Conservation (phyloP, 1,140 invertebrate species). For the Nasonia vitripennis region DNA sequence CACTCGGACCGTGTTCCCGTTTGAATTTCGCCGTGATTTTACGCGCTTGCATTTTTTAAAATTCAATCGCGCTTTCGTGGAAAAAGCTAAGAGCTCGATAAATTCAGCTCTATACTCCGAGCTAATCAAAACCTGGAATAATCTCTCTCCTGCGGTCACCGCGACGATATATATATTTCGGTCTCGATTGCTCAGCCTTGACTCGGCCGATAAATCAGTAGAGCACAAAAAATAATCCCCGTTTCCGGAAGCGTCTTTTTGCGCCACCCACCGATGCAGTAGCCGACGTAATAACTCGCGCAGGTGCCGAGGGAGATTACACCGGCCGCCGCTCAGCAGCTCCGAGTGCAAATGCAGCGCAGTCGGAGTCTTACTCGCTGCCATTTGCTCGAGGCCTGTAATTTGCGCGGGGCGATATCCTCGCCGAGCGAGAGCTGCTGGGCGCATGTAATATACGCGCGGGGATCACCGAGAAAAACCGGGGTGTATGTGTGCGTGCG, state of each 20-base stretch:
- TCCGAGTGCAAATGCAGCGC: background rate
- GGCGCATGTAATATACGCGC: background rate
- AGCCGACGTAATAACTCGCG: background rate
- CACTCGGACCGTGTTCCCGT: background rate
- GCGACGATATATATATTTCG: background rate
- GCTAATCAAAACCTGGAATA: too few relatives aligned
- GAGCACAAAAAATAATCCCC: background rate
- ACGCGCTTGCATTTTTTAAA: too few relatives aligned
- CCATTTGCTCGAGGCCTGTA: conserved; percentile 40
- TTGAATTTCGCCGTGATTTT: background rate
- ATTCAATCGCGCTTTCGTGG: too few relatives aligned
- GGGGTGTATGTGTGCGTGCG: background rate
- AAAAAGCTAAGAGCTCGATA: too few relatives aligned
- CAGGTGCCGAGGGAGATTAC: conserved; percentile 10
- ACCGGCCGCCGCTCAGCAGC: background rate
- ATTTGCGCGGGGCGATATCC: conserved; percentile 41
- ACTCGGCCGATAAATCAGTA: background rate
- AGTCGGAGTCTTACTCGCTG: background rate
- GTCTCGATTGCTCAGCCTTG: background rate
- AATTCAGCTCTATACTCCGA: too few relatives aligned
- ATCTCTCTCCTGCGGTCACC: too few relatives aligned
- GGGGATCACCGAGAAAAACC: background rate
- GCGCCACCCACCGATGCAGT: background rate
- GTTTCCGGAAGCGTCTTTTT: background rate
- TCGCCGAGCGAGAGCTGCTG: background rate